A percentile compares a stretch with the other conserved stretches of the same genome.
Conservation (phyloP, 1,140 invertebrate species). For the Agrilus planipennis region DNA sequence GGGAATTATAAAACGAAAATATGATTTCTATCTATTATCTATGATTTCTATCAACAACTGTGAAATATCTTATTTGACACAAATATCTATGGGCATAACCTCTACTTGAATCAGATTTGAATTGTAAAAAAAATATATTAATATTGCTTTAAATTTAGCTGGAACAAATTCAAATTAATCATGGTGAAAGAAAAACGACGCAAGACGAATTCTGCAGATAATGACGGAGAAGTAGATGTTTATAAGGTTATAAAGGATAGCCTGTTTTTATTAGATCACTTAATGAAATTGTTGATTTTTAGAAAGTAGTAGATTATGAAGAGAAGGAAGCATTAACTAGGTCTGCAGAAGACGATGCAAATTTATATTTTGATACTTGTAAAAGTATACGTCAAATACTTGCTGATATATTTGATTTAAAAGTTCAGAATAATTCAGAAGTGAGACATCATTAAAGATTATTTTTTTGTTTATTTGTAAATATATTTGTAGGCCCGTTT, state of each 20-base stretch:
- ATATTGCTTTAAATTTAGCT: too few species aligned
- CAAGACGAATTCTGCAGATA: conserved; percentile 18
- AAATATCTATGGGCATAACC: too few species aligned
- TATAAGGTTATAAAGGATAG: too few species aligned
- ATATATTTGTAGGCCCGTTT: conserved; percentile 6
- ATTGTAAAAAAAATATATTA: too few species aligned
- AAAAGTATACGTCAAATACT: conserved; percentile 52
- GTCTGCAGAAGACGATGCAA: conserved; percentile 51
- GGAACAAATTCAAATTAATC: conserved; percentile 13
- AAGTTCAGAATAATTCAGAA: conserved; percentile 37
- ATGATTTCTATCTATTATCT: too few species aligned
- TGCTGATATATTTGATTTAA: conserved; percentile 51
- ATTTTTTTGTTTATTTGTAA: not conserved
- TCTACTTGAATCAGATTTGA: too few species aligned
- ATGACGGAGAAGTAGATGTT: conserved; percentile 22
- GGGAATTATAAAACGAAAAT: too few species aligned
- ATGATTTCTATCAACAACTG: too few species aligned
- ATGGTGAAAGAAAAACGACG: conserved; percentile 31
- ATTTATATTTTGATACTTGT: conserved; percentile 55
- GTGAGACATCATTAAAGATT: conserved; percentile 5
- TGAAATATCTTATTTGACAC: too few species aligned
- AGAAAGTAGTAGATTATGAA: conserved; percentile 57
- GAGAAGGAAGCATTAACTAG: conserved; percentile 57
- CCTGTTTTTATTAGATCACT: not conserved
- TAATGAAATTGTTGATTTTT: too few species aligned